These are phyloP conservation scores for Oxyscelio sp. DNA, from an alignment of 2,888 invertebrate genomes.

Conservation along the genomic window DNA sequence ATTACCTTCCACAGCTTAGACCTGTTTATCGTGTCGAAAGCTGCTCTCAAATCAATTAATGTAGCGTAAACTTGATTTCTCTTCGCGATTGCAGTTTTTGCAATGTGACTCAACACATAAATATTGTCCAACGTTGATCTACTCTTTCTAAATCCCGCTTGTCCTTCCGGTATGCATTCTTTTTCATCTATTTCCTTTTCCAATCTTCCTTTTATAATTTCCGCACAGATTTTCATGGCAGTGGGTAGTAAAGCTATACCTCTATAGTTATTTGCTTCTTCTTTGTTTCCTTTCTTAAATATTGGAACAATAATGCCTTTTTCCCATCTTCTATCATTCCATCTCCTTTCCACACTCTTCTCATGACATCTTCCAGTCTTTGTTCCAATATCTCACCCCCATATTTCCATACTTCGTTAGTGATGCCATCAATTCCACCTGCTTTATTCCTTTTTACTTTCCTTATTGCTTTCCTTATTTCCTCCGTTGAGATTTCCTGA, in stretches of 20 bases:
- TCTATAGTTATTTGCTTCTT: conserved; percentile 64
- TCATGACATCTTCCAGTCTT: conserved; percentile 8
- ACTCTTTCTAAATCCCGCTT: conserved; percentile 67
- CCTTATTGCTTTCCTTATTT: conserved; percentile 11
- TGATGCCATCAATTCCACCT: conserved; percentile 60
- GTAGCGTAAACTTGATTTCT: conserved; percentile 14
- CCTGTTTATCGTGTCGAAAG: conserved; percentile 53
- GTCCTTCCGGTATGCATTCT: conserved; percentile 52
- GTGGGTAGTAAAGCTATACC: too few species aligned
- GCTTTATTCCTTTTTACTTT: conserved; percentile 56
- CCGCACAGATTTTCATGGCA: conserved; percentile 70
- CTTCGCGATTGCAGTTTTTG: conserved; percentile 12
- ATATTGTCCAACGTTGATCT: conserved; percentile 68
- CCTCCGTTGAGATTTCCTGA: not conserved
- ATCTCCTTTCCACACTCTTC: conserved; percentile 55
- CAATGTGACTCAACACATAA: conserved; percentile 49
- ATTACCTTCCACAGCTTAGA: conserved; percentile 58
- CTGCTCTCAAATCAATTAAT: not conserved
- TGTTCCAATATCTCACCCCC: conserved; percentile 26
- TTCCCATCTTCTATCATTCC: conserved; percentile 72
- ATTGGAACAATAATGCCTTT: conserved; percentile 61
- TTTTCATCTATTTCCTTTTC: conserved; percentile 53
- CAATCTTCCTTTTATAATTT: conserved; percentile 61
- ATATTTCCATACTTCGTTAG: conserved; percentile 63
- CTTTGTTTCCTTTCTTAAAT: conserved; percentile 66